Conservation (phyloP, 2,113 vertebrate species). For the Apeltes quadracus region DNA sequence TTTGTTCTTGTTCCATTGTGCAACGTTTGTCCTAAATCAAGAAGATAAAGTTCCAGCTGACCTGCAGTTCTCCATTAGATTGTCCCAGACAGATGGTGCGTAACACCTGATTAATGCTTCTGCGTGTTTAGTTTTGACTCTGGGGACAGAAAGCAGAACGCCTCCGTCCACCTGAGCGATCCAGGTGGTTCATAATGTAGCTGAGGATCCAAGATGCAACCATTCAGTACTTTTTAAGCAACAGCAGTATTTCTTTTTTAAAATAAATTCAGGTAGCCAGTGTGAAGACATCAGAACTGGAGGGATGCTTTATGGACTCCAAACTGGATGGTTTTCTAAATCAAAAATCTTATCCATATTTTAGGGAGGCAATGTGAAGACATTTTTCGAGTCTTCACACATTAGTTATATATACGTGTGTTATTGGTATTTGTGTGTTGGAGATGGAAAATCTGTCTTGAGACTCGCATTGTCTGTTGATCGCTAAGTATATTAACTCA, state of each 20-base stretch:
- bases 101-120: background rate
- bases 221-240: background rate
- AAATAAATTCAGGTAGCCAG: background rate
- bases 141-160: background rate
- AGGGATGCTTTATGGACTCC: background rate
- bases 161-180: background rate
- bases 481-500: background rate
- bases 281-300: background rate
- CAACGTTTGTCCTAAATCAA: background rate
- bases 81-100: background rate
- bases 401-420: no score
- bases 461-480: background rate
- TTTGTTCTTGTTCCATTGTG: background rate
- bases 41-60: background rate
- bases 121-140: background rate
- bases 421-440: background rate
- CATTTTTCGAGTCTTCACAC: background rate
- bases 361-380: background rate
- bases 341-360: background rate
- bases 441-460: background rate
- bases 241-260: no score
- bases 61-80: background rate
- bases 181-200: background rate
- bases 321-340: background rate
- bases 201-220: background rate